These are phyloP conservation scores for Girardia tigrina DNA, from an alignment of 2,888 invertebrate species.

Conservation along the genomic window DNA sequence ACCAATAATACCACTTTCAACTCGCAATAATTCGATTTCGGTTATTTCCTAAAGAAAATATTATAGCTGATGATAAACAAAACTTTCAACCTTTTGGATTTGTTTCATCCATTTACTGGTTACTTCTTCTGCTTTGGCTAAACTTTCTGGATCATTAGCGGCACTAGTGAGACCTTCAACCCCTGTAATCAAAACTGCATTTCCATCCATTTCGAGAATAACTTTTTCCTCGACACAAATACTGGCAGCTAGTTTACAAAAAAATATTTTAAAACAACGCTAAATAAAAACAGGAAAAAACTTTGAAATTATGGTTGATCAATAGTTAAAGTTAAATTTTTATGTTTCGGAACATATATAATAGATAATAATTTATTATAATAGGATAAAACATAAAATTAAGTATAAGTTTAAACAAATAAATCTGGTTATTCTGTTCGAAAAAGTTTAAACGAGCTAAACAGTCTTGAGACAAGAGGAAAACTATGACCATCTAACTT, in stretches of 20 bases:
- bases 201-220: background rate
- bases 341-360: too few species aligned
- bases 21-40: background rate
- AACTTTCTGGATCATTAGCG: constrained; percentile 6
- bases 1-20: constrained; percentile 7
- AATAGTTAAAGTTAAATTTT: too few species aligned
- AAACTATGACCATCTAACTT: too few species aligned
- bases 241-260: background rate
- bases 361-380: too few species aligned
- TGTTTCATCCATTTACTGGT: constrained; percentile 23
- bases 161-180: background rate
- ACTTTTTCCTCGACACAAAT: constrained; percentile 4
- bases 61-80: background rate
- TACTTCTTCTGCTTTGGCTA: constrained; percentile 8
- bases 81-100: background rate
- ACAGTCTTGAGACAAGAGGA: too few species aligned
- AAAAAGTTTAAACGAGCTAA: too few species aligned
- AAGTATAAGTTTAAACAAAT: too few species aligned
- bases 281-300: too few species aligned
- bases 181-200: background rate
- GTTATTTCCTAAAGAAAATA: background rate
- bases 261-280: background rate
- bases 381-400: too few species aligned
- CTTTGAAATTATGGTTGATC: too few species aligned
- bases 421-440: too few species aligned